Evolutionary conservation across 2,113 vertebrate genomes (phyloP), one percentile per base, ranked within the genome.

Genomic region (Ursus arctos): DNA sequence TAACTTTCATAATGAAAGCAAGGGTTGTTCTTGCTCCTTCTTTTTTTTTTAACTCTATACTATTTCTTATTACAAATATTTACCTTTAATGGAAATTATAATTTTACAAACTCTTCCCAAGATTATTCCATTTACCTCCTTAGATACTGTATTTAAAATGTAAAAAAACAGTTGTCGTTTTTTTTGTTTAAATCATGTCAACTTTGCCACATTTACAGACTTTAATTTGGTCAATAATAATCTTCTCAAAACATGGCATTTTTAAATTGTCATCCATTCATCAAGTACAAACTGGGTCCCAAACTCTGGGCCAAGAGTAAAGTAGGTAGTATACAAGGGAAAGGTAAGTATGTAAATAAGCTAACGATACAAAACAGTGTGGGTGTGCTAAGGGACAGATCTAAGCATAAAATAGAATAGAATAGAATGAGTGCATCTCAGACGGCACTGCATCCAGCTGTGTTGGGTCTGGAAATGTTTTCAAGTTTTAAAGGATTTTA

Each of bases 41-140:
- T 96, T 49, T 47, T 31, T 82, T 94, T 96, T 84, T 51, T 63
- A 94, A 92, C 90, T 88, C 21, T 59, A 97, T 95, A 74, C 93
- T 91, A 93, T 95, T 90, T 96, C 82, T 95, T 89, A 65, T 22
- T 83, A 67, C n/a, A 94, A 93, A 97, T 36, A 91, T 97, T 89
- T 61, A 63, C 47, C 93, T 96, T 97, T 84, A 97, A 95, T 79
- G 83, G 84, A 96, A 91, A 97, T 94, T 96, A 53, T 69, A 94
- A 97, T 91, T 98, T 81, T 97, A 69, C 91, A 91, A 97, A 97
- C 90, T 94, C 98, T 95, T 95, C 76, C 89, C 19, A 92, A 95
- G 84, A 94, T 80, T 97, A 92, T 97, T 97, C 51, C 49, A 93
- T 94, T 80, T 67, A 96, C 80, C 71, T 82, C 63, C 21, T 88